Evolutionary conservation across 2,888 invertebrate species (phyloP).

Genomic region (Acanthosepion pharaonis): DNA sequence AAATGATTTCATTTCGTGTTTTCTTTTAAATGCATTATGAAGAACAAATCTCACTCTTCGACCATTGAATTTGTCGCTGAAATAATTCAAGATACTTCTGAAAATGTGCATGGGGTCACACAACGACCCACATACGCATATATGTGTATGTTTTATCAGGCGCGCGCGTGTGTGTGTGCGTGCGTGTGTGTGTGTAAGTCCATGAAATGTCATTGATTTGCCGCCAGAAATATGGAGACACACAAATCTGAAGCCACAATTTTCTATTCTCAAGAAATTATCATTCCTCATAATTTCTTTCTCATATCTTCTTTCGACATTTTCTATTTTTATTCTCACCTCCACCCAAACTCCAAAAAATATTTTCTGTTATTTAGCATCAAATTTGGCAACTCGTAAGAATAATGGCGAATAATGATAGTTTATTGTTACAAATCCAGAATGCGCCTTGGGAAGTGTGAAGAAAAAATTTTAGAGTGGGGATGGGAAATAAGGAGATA

Average conservation of each 20-base stretch:
- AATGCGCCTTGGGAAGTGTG: slow-evolving; percentile 7
- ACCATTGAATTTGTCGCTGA: too few species aligned
- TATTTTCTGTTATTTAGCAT: not conserved
- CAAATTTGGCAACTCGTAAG: not conserved
- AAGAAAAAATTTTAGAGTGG: not conserved
- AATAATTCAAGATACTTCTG: too few species aligned
- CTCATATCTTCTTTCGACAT: not conserved
- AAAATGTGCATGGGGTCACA: not conserved
- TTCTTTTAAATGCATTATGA: too few species aligned
- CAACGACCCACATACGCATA: not conserved
- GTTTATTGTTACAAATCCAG: not conserved
- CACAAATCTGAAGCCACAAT: not conserved
- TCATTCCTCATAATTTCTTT: not conserved
- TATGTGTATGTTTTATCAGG: not conserved
- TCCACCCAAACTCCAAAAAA: not conserved
- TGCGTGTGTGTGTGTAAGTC: not conserved
- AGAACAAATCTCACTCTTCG: too few species aligned
- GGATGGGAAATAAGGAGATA: not conserved
- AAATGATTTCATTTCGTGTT: too few species aligned
- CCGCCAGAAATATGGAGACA: not conserved
- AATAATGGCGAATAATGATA: slow-evolving; percentile 20
- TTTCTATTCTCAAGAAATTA: not conserved
- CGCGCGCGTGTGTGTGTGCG: not conserved
- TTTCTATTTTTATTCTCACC: not conserved
- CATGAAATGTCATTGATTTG: not conserved